Evolutionary conservation across 53 echinoderm and acorn worm genomes (phyloP).

Genomic region (Antedon mediterranea): DNA sequence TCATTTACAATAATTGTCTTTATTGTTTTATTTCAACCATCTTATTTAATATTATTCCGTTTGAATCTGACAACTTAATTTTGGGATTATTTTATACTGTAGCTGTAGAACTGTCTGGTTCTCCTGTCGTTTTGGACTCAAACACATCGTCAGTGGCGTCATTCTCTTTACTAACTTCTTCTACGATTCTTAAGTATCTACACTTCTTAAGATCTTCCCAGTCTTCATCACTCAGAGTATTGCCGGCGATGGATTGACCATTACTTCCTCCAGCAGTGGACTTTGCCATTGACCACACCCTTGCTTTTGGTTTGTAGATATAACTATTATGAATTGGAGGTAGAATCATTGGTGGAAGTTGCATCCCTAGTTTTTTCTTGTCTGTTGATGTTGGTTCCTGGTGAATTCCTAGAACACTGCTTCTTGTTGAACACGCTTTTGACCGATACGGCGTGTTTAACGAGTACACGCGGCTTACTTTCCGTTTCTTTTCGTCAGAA

Average conservation of each 20-base stretch:
- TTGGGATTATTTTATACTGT: no score
- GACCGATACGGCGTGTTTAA: slow-evolving; percentile 24
- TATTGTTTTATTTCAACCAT: no score
- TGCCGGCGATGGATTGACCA: no score
- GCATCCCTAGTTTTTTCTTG: not conserved
- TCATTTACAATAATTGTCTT: no score
- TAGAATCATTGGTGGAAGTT: slow-evolving; percentile 11
- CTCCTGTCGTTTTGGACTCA: not conserved
- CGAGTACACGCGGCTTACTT: slow-evolving; percentile 64
- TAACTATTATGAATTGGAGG: slow-evolving; percentile 13
- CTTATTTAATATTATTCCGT: no score
- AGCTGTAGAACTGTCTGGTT: no score
- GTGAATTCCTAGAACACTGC: not conserved
- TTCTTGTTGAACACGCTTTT: slow-evolving; percentile 1
- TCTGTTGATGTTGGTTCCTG: not conserved
- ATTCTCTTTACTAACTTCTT: not conserved
- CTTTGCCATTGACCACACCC: not conserved
- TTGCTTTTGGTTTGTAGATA: not conserved
- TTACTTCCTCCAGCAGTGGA: not conserved
- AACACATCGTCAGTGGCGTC: slow-evolving; percentile 4
- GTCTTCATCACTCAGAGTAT: slow-evolving; percentile 39
- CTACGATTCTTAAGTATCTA: slow-evolving; percentile 47
- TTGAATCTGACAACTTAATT: no score
- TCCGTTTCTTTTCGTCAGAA: slow-evolving; percentile 47
- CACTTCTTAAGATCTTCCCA: slow-evolving; percentile 75